Percentiles rank a stretch among this genome's conserved stretches.
Evolutionary conservation across 1,140 invertebrate species (phyloP).

Genomic region (Mactra quadrangularis): DNA sequence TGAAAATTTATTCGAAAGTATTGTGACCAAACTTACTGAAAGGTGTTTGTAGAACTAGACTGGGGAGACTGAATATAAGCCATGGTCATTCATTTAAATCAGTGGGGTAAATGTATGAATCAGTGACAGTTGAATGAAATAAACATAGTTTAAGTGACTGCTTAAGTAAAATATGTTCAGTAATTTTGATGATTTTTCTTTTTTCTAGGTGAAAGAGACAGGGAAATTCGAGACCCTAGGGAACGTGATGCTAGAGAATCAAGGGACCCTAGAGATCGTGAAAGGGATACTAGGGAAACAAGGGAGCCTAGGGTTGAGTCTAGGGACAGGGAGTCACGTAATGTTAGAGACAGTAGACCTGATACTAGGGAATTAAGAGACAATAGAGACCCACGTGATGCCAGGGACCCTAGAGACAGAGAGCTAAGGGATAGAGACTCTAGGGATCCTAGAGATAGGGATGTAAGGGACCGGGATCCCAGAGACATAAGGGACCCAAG

Average conservation of each 20-base stretch:
- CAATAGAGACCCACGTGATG: slow-evolving; percentile 22
- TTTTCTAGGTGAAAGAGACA: slow-evolving; percentile 9
- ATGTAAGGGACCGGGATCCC: slow-evolving; percentile 5
- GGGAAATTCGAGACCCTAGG: slow-evolving; percentile 16
- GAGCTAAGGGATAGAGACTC: slow-evolving; percentile 22
- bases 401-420: slow-evolving; percentile 1
- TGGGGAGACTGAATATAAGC: too few species aligned
- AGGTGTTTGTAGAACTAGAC: too few species aligned
- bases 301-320: slow-evolving; percentile 34
- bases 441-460: slow-evolving; percentile 35
- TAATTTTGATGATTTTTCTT: too few species aligned
- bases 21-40: too few species aligned
- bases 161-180: too few species aligned
- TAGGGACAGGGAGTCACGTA: neutral
- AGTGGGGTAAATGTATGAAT: too few species aligned
- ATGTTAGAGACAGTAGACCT: neutral
- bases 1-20: too few species aligned
- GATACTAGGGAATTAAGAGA: slow-evolving; percentile 4
- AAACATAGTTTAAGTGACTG: too few species aligned
- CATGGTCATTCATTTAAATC: too few species aligned
- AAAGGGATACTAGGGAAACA: slow-evolving; percentile 5
- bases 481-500: slow-evolving; percentile 40
- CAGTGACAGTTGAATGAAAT: too few species aligned
- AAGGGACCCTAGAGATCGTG: slow-evolving; percentile 19
- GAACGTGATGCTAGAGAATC: slow-evolving; percentile 4